Evolutionary conservation across 1,140 invertebrate genomes (phyloP).

Genomic region (Vollenhovia emeryi): DNA sequence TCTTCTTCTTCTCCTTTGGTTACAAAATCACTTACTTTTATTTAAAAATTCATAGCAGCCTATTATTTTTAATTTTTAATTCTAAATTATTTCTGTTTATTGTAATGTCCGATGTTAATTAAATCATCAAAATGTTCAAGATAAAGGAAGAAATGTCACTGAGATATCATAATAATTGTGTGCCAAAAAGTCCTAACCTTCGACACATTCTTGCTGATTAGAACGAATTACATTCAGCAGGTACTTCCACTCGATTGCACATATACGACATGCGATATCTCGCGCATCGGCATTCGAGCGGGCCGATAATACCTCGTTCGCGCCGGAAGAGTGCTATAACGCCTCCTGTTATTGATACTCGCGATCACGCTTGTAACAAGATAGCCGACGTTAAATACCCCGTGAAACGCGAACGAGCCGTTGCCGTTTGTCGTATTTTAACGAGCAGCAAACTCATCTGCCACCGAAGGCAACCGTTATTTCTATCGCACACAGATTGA

Average conservation of each 20-base stretch:
- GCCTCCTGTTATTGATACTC: slow-evolving; percentile 41
- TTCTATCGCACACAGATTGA: slow-evolving; percentile 8
- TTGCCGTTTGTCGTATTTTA: slow-evolving; percentile 36
- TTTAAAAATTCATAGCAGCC: neutral
- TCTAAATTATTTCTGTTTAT: neutral
- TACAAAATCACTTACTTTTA: neutral
- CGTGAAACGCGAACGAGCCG: slow-evolving; percentile 20
- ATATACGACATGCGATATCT: slow-evolving; percentile 3
- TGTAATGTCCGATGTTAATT: neutral
- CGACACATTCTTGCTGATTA: neutral
- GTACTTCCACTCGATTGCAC: neutral
- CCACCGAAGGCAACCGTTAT: slow-evolving; percentile 8
- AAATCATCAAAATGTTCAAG: neutral
- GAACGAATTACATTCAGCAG: slow-evolving; percentile 12
- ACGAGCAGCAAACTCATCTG: slow-evolving; percentile 32
- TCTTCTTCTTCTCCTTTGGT: neutral
- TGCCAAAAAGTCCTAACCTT: neutral
- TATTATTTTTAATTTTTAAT: neutral
- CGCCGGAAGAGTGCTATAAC: slow-evolving; percentile 11
- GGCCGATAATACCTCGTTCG: slow-evolving; percentile 29
- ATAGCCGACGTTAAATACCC: slow-evolving; percentile 34
- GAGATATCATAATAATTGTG: neutral
- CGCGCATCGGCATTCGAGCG: slow-evolving; percentile 9
- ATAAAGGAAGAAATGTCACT: neutral
- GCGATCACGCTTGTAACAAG: slow-evolving; percentile 17